Base-by-base conservation (phyloP, 1,140 invertebrate genomes). In the Andricus grossulariae region DNA sequence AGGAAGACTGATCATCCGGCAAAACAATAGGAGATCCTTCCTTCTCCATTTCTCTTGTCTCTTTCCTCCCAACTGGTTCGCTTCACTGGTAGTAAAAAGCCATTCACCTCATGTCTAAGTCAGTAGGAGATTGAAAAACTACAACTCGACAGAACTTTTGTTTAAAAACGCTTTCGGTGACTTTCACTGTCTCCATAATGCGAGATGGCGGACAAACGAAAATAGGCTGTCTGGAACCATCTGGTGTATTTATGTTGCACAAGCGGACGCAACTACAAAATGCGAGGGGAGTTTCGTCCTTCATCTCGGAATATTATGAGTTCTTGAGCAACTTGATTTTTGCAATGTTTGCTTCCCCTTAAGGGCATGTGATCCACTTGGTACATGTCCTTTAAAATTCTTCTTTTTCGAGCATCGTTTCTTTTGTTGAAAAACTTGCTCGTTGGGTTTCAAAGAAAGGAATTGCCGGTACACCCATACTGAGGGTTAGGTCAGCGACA, bases 1-100 rank as follows among this genome's bases (percentile, higher is more conserved):
- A 74, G 72, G 80, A 85, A 87, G 85, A 87, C 79, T 76, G 82
- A 82, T 70, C 80, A 71, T 80, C 72, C 72, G 85, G 85, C 82
- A 84, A 86, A 83, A 88, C 85, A 88, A 88, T 86, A 75, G 82
- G 51, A 45, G 7, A 45, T 7, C 39, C 2, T 54, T 57, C 51
- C 50, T 77, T 57, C 73, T 73, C n/a, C 73, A 79, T 76, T 80
- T 72, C 54, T 82, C n/a, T 72, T 51, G 45, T 18, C n/a, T 10
- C 16, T 51, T 72, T 16, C 4, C 25, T 19, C 21, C 39, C 25
- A 45, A 66, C 32, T n/a, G 60, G 7, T n/a, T 66, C 25, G 3
- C 25, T 25, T 8, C 15, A 66, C 16, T 66, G 6, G 8, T 15
- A 45, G 5, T 8, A 7, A 32, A 66, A 66, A 66, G 32, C 6